These are phyloP conservation scores for Conops quadrifasciatus DNA, from an alignment of 2,888 invertebrate genomes.

Conservation along the genomic window DNA sequence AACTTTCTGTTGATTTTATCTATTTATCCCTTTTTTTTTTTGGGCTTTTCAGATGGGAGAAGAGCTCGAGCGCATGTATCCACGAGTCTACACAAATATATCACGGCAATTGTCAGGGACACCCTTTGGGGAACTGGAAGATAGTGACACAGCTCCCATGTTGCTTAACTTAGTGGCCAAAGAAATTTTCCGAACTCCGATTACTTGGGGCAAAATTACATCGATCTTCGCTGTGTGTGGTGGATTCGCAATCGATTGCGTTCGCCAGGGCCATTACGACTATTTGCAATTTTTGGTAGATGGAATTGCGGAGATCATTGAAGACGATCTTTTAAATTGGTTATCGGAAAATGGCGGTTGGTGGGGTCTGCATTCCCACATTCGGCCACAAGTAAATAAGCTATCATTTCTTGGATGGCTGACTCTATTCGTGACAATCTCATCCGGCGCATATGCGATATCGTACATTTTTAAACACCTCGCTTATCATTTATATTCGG, in stretches of 20 bases:
- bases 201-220: slow-evolving; percentile 82
- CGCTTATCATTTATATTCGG: slow-evolving; percentile 63
- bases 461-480: slow-evolving; percentile 59
- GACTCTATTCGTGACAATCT: slow-evolving; percentile 60
- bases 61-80: slow-evolving; percentile 81
- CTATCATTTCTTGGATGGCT: slow-evolving; percentile 62
- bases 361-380: slow-evolving; percentile 66
- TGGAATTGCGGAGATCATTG: slow-evolving; percentile 77
- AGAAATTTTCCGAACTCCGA: slow-evolving; percentile 74
- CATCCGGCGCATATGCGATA: slow-evolving; percentile 61
- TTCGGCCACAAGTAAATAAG: slow-evolving; percentile 56
- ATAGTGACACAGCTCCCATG: slow-evolving; percentile 66
- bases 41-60: slow-evolving; percentile 67
- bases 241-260: slow-evolving; percentile 82
- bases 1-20: background rate
- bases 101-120: slow-evolving; percentile 77
- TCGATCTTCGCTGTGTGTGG: slow-evolving; percentile 85
- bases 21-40: background rate
- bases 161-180: slow-evolving; percentile 75
- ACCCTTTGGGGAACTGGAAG: slow-evolving; percentile 69
- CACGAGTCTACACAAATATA: slow-evolving; percentile 77
- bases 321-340: slow-evolving; percentile 76
- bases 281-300: slow-evolving; percentile 80
- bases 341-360: slow-evolving; percentile 86
- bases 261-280: slow-evolving; percentile 79